Evolutionary conservation across 2,797 vertebrate species (phyloP).

Genomic region (Helostoma temminkii): DNA sequence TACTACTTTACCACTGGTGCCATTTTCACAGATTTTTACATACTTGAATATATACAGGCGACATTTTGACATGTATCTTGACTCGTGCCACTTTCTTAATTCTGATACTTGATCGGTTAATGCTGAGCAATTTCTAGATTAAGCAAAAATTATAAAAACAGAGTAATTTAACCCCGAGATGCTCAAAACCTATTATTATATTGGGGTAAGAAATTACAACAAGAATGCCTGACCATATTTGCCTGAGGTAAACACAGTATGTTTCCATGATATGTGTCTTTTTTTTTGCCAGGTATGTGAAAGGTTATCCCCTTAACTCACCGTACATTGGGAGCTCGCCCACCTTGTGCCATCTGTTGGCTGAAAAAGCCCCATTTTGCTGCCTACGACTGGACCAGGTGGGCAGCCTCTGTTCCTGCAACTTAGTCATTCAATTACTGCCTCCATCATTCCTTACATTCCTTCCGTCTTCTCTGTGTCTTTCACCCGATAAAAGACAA

Average conservation of each 20-base stretch:
- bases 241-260: neutral
- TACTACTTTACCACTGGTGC: too few species aligned
- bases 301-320: slow-evolving; percentile 94
- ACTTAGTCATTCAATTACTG: slow-evolving; percentile 67
- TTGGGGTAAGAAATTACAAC: too few species aligned
- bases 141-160: too few species aligned
- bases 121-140: too few species aligned
- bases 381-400: slow-evolving; percentile 96
- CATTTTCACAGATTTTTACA: too few species aligned
- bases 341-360: slow-evolving; percentile 92
- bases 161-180: too few species aligned
- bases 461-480: slow-evolving; percentile 29
- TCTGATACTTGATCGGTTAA: too few species aligned
- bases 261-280: slow-evolving; percentile 43
- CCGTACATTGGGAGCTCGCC: slow-evolving; percentile 97
- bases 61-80: too few species aligned
- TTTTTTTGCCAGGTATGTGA: slow-evolving; percentile 87
- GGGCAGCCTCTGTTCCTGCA: slow-evolving; percentile 61
- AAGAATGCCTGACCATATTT: too few species aligned
- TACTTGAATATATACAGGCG: too few species aligned
- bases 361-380: slow-evolving; percentile 91
- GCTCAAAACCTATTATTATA: too few species aligned
- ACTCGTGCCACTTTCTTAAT: too few species aligned
- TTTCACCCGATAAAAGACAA: slow-evolving; percentile 34
- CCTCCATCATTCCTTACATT: slow-evolving; percentile 37